A percentile compares a stretch with the other conserved stretches of the same genome.
phyloP scores from a whole-genome alignment of 2,113 vertebrate genomes.

The Todiramphus chloris region DNA sequence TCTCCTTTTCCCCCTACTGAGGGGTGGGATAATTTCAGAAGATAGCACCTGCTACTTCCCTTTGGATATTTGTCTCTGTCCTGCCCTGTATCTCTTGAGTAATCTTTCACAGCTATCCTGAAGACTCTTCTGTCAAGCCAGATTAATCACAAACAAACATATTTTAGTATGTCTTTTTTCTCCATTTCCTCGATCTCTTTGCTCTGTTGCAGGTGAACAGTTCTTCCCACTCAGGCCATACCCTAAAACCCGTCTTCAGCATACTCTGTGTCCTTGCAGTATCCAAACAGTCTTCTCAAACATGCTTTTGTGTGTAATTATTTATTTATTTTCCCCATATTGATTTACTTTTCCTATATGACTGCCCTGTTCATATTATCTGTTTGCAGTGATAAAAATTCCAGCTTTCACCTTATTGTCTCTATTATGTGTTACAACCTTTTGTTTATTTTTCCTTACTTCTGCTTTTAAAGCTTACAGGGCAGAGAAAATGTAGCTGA shows the following conservation, averaged over 20 bases:
- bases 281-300: background rate
- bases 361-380: background rate
- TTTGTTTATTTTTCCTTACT: background rate
- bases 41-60: background rate
- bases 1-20: background rate
- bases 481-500: background rate
- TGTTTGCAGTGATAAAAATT: background rate
- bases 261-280: background rate
- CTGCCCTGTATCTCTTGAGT: background rate
- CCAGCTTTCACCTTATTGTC: background rate
- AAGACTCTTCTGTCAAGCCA: background rate
- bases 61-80: background rate
- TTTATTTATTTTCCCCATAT: no score
- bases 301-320: background rate
- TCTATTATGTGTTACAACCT: background rate
- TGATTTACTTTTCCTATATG: background rate
- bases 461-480: background rate
- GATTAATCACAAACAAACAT: background rate
- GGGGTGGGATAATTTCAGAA: background rate
- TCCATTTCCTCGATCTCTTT: background rate
- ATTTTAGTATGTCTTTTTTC: background rate
- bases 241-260: background rate
- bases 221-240: background rate
- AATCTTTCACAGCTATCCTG: background rate
- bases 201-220: background rate